Percentiles rank a stretch among this genome's conserved stretches.
Conservation (phyloP, 2,797 vertebrate species). For the Propithecus perrieri region DNA sequence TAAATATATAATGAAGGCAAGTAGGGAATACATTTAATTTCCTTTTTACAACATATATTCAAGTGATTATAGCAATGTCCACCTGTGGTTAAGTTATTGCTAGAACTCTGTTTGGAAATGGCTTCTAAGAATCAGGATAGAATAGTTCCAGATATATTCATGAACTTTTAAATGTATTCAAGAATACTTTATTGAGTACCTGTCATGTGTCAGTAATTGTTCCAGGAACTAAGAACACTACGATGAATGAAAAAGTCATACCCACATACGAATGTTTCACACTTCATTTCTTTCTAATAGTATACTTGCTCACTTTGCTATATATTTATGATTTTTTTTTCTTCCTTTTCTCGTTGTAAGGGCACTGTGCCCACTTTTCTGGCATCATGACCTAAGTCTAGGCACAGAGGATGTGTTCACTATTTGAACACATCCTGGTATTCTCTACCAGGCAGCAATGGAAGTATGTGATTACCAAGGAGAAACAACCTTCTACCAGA, state of each 20-base stretch:
- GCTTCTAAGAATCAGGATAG: neutral
- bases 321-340: neutral
- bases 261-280: neutral
- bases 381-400: neutral
- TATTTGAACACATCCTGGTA: neutral
- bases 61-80: neutral
- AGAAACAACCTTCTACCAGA: neutral
- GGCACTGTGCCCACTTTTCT: neutral
- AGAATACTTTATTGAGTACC: neutral
- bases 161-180: neutral
- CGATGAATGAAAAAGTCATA: neutral
- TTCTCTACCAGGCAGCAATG: neutral
- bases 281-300: neutral
- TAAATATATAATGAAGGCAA: neutral
- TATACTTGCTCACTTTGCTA: neutral
- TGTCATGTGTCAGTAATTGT: neutral
- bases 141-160: neutral
- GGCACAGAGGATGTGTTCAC: neutral
- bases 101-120: neutral
- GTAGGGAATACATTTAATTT: neutral
- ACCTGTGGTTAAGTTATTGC: neutral
- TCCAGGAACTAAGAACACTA: neutral
- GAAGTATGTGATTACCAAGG: neutral
- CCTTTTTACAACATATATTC: neutral
- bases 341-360: neutral